Conservation (phyloP, 1,140 invertebrate genomes). For the Bilobella aurantiaca region DNA sequence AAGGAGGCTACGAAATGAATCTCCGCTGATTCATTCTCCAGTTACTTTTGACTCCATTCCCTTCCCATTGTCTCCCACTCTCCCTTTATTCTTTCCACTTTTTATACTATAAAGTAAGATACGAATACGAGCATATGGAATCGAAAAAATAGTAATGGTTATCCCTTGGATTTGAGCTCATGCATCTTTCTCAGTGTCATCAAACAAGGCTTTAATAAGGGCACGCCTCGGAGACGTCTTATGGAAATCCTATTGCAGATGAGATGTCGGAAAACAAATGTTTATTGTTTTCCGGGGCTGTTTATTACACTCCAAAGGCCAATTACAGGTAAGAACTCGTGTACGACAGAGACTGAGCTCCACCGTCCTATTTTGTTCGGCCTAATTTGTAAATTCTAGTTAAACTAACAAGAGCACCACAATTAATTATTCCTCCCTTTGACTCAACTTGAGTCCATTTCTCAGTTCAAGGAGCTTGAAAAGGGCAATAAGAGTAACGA, state of each 20-base stretch:
- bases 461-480: neutral
- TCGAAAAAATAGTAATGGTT: too few species aligned
- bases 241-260: too few species aligned
- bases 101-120: too few species aligned
- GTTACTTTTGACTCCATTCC: neutral
- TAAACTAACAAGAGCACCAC: neutral
- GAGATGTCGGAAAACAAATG: too few species aligned
- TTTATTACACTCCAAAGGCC: slow-evolving; percentile 20
- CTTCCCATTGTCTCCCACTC: too few species aligned
- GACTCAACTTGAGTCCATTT: neutral
- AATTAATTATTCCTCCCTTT: neutral
- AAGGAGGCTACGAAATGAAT: slow-evolving; percentile 11
- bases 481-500: neutral
- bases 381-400: too few species aligned
- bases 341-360: neutral
- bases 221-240: too few species aligned
- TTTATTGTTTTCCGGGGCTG: too few species aligned
- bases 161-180: too few species aligned
- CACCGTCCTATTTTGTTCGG: too few species aligned
- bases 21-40: neutral
- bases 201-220: neutral
- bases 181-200: neutral
- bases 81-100: too few species aligned
- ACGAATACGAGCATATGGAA: too few species aligned
- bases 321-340: slow-evolving; percentile 31